phyloP scores from a whole-genome alignment of 2,797 vertebrate genomes.

The Sebastiscus albofasciatus region DNA sequence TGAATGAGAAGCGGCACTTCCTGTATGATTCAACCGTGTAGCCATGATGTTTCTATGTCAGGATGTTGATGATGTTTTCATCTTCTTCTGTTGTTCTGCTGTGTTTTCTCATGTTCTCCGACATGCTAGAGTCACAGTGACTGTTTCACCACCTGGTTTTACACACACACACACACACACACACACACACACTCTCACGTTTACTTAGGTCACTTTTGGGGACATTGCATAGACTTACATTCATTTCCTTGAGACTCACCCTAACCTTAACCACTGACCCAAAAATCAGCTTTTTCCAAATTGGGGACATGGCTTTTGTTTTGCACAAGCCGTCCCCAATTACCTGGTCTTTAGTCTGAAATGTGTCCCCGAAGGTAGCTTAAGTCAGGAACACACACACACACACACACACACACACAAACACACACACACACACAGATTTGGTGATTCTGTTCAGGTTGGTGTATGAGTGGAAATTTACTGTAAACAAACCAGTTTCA shows the following conservation, averaged over 20 bases:
- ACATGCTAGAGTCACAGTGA: background rate
- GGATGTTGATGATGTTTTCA: conserved; percentile 26
- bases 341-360: background rate
- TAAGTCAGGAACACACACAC: background rate
- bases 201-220: background rate
- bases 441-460: background rate
- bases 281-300: background rate
- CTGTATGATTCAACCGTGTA: background rate
- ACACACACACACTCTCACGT: background rate
- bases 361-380: background rate
- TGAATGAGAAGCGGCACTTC: conserved; percentile 30
- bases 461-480: background rate
- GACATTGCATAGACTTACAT: background rate
- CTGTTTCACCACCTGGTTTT: background rate
- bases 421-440: background rate
- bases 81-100: conserved; percentile 22
- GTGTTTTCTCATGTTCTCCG: background rate
- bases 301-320: background rate
- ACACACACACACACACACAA: background rate
- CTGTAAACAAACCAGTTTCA: background rate
- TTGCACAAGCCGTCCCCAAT: background rate
- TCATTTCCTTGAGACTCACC: background rate
- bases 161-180: background rate
- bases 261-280: too few species aligned
- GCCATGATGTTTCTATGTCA: background rate